Conservation (phyloP, 37 sponge, comb jelly and placozoan species). For the Ianthella basta region DNA sequence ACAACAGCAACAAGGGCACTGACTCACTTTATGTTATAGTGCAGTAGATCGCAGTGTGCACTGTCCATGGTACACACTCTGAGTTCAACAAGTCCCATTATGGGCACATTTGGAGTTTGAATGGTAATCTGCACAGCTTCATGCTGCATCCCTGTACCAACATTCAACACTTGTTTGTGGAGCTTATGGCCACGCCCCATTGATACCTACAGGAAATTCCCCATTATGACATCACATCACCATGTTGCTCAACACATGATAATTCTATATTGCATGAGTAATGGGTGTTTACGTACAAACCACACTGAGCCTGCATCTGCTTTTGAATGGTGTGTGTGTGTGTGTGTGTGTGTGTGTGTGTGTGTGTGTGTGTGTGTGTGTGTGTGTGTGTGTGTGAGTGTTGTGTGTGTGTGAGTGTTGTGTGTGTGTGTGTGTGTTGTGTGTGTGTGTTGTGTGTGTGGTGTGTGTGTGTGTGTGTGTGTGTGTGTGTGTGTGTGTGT, state of each 20-base stretch:
- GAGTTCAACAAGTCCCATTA: conserved; percentile 1
- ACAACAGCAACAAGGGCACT: not conserved
- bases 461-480: too few species aligned
- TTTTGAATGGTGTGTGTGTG: too few species aligned
- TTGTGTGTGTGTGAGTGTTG: too few species aligned
- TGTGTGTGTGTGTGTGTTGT: too few species aligned
- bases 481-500: too few species aligned
- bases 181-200: not conserved
- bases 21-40: conserved; percentile 24
- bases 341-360: too few species aligned
- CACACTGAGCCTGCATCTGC: too few species aligned
- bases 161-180: not conserved
- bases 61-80: not conserved
- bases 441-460: too few species aligned
- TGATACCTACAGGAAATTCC: conserved; percentile 11
- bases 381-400: too few species aligned
- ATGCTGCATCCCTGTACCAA: not conserved
- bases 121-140: not conserved
- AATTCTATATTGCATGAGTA: too few species aligned
- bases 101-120: not conserved
- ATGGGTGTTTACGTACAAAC: too few species aligned
- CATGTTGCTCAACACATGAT: not conserved
- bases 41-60: not conserved
- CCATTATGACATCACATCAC: not conserved
- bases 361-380: too few species aligned